Evolutionary conservation across 2,888 invertebrate genomes (phyloP).

Genomic region (Geotrupes spiniger): DNA sequence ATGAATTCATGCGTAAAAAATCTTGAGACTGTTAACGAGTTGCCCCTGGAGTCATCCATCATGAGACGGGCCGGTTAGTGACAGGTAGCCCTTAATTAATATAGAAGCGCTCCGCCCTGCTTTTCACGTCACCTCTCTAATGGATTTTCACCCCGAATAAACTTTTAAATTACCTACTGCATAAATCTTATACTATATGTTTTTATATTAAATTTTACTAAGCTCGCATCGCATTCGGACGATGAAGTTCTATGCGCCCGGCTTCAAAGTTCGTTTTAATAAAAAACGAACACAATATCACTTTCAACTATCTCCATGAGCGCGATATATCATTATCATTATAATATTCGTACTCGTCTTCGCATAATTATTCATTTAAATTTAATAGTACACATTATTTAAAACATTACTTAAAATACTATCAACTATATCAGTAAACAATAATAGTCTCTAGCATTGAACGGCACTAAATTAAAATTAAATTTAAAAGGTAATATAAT

Average conservation of each 20-base stretch:
- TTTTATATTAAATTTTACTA: constrained; percentile 22
- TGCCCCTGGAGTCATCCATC: constrained; percentile 47
- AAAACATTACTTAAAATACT: too few relatives aligned
- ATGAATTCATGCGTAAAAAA: too few relatives aligned
- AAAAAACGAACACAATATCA: too few relatives aligned
- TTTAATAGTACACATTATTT: too few relatives aligned
- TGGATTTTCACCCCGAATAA: constrained; percentile 47
- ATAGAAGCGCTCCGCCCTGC: constrained; percentile 48
- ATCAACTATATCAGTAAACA: too few relatives aligned
- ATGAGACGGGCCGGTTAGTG: constrained; percentile 46
- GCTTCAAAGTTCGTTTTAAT: too few relatives aligned
- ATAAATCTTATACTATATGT: constrained; percentile 41
- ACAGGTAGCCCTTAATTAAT: constrained; percentile 51
- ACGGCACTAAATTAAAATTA: constrained; percentile 34
- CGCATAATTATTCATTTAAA: too few relatives aligned
- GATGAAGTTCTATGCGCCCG: too few relatives aligned
- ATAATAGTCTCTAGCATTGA: too few relatives aligned
- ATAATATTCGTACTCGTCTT: too few relatives aligned
- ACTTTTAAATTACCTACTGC: constrained; percentile 46
- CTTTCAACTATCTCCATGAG: too few relatives aligned
- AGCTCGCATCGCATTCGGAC: background rate
- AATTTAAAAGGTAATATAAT: constrained; percentile 42
- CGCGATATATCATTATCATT: too few relatives aligned
- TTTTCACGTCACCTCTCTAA: constrained; percentile 48
- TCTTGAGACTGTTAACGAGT: constrained; percentile 31